A percentile compares a stretch with the other conserved stretches of the same genome.
phyloP scores from a whole-genome alignment of 2,888 invertebrate species.

The Drosophila mercatorum region DNA sequence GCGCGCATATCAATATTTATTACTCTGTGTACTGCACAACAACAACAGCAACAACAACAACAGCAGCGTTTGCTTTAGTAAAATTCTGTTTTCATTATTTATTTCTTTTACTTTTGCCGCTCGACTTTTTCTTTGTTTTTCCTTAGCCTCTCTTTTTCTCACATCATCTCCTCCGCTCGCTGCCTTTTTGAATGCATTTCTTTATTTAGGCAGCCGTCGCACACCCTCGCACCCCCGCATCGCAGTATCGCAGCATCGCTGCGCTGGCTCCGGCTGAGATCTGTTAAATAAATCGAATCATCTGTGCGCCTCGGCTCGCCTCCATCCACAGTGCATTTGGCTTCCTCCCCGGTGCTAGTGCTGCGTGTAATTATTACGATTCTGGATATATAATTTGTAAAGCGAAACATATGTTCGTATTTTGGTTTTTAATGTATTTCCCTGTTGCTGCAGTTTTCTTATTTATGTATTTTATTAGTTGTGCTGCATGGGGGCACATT shows the following conservation, averaged over 20 bases:
- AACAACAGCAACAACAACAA: conserved; percentile 23
- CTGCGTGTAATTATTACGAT: conserved; percentile 19
- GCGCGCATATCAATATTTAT: conserved; percentile 76
- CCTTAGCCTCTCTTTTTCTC: conserved; percentile 44
- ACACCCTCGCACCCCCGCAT: conserved; percentile 49
- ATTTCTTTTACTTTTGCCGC: conserved; percentile 63
- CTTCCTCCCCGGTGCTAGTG: conserved; percentile 14
- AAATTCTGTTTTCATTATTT: conserved; percentile 63
- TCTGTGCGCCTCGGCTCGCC: conserved; percentile 40
- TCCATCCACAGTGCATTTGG: conserved; percentile 14
- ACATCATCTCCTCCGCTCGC: conserved; percentile 39
- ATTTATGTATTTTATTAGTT: conserved; percentile 75
- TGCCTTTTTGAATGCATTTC: conserved; percentile 72
- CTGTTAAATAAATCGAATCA: conserved; percentile 72
- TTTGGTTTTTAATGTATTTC: conserved; percentile 68
- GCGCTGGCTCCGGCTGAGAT: conserved; percentile 36
- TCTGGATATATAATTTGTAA: conserved; percentile 76
- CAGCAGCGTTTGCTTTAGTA: conserved; percentile 41
- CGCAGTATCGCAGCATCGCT: conserved; percentile 22
- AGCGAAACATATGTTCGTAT: conserved; percentile 76
- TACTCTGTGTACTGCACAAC: conserved; percentile 48
- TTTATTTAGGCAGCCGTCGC: conserved; percentile 69
- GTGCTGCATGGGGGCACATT: conserved; percentile 45
- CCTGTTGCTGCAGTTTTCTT: conserved; percentile 35
- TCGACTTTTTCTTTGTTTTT: conserved; percentile 55